These are phyloP conservation scores for Labeo catla DNA, from an alignment of 2,113 vertebrate genomes.

Conservation along the genomic window DNA sequence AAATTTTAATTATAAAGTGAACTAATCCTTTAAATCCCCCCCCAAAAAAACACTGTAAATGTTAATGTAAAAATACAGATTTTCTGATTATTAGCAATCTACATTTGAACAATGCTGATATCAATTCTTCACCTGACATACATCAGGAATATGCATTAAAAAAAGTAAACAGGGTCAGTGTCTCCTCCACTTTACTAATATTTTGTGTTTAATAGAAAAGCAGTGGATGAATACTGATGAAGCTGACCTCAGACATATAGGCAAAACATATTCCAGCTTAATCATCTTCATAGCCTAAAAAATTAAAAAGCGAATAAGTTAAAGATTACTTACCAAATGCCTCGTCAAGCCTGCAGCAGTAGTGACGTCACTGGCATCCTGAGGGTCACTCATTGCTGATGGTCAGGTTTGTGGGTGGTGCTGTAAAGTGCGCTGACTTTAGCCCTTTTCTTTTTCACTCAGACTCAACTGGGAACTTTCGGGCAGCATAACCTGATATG, in stretches of 20 bases:
- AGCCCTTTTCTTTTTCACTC: slow-evolving; percentile 68
- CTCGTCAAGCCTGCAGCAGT: slow-evolving; percentile 28
- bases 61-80: no score
- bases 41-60: background rate
- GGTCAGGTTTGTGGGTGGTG: background rate
- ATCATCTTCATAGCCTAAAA: background rate
- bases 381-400: slow-evolving; percentile 61
- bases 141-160: background rate
- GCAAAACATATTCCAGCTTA: background rate
- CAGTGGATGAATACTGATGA: background rate
- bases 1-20: no score
- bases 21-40: background rate
- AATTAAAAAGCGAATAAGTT: background rate
- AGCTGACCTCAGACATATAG: background rate
- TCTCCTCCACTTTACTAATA: background rate
- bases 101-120: background rate
- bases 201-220: background rate
- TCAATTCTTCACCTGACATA: no score
- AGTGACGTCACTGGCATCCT: slow-evolving; percentile 48
- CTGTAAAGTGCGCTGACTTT: slow-evolving; percentile 39
- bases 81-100: no score
- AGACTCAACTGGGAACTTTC: slow-evolving; percentile 62
- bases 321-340: slow-evolving; percentile 51
- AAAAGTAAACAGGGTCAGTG: background rate
- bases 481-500: slow-evolving; percentile 65